phyloP scores from a whole-genome alignment of 2,888 invertebrate species.

The Oxytorus armatus region DNA sequence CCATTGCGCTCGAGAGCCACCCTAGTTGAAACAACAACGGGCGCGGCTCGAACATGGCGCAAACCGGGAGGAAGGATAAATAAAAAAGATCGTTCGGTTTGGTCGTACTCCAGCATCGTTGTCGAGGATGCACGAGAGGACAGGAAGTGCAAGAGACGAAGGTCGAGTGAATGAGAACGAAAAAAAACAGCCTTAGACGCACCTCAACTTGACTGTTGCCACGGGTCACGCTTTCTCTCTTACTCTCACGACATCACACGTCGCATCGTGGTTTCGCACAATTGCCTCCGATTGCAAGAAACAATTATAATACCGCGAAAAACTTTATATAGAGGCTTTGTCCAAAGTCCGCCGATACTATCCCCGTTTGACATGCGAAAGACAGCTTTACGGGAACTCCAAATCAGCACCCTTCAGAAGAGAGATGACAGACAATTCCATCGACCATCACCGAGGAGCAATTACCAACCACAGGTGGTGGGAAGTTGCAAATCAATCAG shows the following conservation, averaged over 20 bases:
- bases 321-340: too few species aligned
- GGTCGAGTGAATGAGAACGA: constrained; percentile 19
- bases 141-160: not conserved
- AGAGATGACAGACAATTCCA: too few species aligned
- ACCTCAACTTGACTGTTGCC: constrained; percentile 17
- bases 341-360: too few species aligned
- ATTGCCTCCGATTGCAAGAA: too few species aligned
- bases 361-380: too few species aligned
- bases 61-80: constrained; percentile 39
- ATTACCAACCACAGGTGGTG: too few species aligned
- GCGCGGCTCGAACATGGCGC: constrained; percentile 49
- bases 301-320: too few species aligned
- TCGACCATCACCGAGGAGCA: too few species aligned
- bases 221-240: not conserved
- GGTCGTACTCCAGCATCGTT: constrained; percentile 1
- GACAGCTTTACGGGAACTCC: too few species aligned
- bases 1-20: constrained; percentile 26
- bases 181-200: constrained; percentile 20
- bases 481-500: too few species aligned
- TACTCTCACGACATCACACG: not conserved
- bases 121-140: constrained; percentile 1
- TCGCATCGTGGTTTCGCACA: not conserved
- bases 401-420: too few species aligned
- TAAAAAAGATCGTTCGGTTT: constrained; percentile 16
- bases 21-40: constrained; percentile 55